Conservation (phyloP, 2,113 vertebrate species). For the Colaptes auratus region DNA sequence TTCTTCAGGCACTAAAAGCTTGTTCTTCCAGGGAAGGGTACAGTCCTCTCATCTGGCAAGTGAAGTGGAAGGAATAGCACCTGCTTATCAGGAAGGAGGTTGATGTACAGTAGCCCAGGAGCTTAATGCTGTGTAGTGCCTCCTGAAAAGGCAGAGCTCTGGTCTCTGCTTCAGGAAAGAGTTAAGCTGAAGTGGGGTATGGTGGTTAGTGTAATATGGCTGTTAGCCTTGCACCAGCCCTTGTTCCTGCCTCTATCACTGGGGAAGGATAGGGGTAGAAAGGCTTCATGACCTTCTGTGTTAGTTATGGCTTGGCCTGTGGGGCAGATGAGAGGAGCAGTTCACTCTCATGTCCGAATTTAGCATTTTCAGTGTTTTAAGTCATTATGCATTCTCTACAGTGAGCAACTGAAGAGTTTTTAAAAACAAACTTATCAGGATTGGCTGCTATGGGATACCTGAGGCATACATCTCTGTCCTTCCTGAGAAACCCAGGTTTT, state of each 20-base stretch:
- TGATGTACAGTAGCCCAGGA: neutral
- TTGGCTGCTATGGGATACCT: neutral
- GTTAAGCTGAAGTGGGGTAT: neutral
- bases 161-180: neutral
- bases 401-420: neutral
- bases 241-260: neutral
- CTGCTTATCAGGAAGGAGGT: neutral
- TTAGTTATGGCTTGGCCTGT: neutral
- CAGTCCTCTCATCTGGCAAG: neutral
- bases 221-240: neutral
- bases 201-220: neutral
- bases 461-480: neutral
- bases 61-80: neutral
- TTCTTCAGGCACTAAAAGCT: neutral
- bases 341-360: neutral
- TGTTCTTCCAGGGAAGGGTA: neutral
- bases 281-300: neutral
- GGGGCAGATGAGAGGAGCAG: neutral
- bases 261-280: fast-evolving
- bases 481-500: neutral
- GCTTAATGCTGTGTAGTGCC: fast-evolving
- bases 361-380: neutral
- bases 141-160: neutral
- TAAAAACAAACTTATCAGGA: neutral
- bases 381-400: neutral